phyloP scores from a whole-genome alignment of 2,113 vertebrate species.

The Hirundichthys speculiger region DNA sequence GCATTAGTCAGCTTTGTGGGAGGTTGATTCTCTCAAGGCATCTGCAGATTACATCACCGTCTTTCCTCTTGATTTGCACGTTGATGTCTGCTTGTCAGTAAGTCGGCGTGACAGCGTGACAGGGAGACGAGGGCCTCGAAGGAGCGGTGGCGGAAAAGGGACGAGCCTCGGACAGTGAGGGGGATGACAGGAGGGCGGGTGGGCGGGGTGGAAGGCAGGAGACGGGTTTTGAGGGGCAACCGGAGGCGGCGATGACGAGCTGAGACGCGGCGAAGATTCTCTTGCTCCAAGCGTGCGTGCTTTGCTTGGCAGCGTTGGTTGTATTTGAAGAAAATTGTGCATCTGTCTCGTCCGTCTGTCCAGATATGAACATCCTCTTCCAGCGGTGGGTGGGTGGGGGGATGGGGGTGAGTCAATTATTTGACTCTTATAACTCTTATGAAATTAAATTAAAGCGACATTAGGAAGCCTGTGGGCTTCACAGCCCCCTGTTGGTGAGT shows the following conservation, averaged over 20 bases:
- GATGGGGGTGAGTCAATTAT: too few relatives aligned
- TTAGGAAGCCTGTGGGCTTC: background rate
- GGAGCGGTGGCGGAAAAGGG: constrained; percentile 43
- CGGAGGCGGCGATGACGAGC: constrained; percentile 14
- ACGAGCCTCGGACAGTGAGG: constrained; percentile 30
- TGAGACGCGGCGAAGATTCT: constrained; percentile 11
- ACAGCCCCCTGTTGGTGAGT: constrained; percentile 3
- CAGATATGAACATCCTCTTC: too few relatives aligned
- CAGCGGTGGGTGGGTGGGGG: too few relatives aligned
- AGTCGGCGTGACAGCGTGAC: constrained; percentile 56
- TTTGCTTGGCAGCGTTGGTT: background rate
- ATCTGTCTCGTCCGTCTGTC: too few relatives aligned
- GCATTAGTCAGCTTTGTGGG: constrained; percentile 32
- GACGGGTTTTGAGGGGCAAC: constrained; percentile 23
- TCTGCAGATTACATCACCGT: constrained; percentile 52
- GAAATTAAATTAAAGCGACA: background rate
- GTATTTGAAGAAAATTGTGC: background rate
- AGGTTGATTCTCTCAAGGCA: constrained; percentile 24
- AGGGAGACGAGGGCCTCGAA: constrained; percentile 53
- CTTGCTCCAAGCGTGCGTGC: background rate
- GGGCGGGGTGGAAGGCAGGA: constrained; percentile 20
- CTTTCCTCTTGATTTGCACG: constrained; percentile 37
- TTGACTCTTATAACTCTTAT: background rate
- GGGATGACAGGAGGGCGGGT: constrained; percentile 14
- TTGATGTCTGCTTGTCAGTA: constrained; percentile 46